Conservation (phyloP, 2,797 vertebrate genomes). For the Melanotaenia pygmaea region DNA sequence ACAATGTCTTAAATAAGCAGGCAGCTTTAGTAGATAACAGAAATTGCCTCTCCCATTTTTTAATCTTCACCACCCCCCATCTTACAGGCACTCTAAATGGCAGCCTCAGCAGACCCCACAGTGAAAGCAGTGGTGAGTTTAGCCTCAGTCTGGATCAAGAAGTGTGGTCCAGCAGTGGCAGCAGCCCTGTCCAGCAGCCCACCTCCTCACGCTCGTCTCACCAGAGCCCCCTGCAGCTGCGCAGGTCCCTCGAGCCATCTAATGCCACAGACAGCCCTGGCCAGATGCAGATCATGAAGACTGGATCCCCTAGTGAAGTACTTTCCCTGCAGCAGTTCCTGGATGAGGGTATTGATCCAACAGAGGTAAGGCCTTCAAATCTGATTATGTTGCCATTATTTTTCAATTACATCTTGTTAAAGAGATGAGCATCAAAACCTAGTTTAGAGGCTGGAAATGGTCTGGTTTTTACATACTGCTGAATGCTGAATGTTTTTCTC, state of each 20-base stretch:
- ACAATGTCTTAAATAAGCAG: neutral
- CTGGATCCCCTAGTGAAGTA: conserved; percentile 87
- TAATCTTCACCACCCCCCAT: neutral
- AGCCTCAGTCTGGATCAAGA: conserved; percentile 91
- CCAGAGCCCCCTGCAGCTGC: conserved; percentile 89
- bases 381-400: neutral
- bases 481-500: neutral
- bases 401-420: neutral
- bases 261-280: conserved; percentile 56
- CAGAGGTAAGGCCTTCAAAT: conserved; percentile 74
- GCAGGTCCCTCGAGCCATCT: conserved; percentile 77
- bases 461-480: neutral
- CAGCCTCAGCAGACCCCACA: conserved; percentile 90
- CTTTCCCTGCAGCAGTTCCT: conserved; percentile 94
- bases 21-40: neutral
- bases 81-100: conserved; percentile 86
- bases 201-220: conserved; percentile 84
- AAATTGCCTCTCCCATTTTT: neutral
- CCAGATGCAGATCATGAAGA: conserved; percentile 72
- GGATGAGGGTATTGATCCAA: conserved; percentile 89
- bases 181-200: conserved; percentile 88
- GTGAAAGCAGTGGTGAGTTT: conserved; percentile 97
- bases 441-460: no score
- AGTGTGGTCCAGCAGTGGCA: conserved; percentile 94
- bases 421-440: neutral